A percentile compares a stretch with the other conserved stretches of the same genome.
Conservation (phyloP, 2,113 vertebrate species). For the Gadus macrocephalus region DNA sequence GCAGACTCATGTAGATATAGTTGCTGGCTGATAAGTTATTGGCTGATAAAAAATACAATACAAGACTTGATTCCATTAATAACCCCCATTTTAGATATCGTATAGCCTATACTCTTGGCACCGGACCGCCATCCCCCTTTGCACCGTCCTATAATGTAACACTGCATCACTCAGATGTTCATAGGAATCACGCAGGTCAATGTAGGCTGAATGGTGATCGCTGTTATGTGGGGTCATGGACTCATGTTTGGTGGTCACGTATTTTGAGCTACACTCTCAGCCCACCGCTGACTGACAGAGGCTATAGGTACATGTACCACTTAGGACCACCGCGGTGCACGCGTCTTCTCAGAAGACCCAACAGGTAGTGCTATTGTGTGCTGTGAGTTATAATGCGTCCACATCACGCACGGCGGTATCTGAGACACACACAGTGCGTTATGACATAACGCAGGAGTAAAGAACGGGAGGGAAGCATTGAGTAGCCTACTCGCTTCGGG, state of each 20-base stretch:
- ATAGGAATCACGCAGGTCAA: slow-evolving; percentile 70
- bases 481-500: too few relatives aligned
- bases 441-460: too few relatives aligned
- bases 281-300: slow-evolving; percentile 68
- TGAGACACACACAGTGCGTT: too few relatives aligned
- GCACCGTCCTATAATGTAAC: slow-evolving; percentile 69
- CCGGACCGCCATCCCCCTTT: neutral
- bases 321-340: slow-evolving; percentile 67
- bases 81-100: neutral
- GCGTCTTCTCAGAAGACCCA: slow-evolving; percentile 63
- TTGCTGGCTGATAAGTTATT: neutral
- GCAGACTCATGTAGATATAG: neutral
- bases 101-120: neutral
- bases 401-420: too few relatives aligned
- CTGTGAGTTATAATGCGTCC: too few relatives aligned
- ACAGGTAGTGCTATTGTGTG: slow-evolving; percentile 69
- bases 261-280: slow-evolving; percentile 55
- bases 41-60: neutral
- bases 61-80: neutral
- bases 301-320: slow-evolving; percentile 45
- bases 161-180: slow-evolving; percentile 68
- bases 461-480: too few relatives aligned
- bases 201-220: slow-evolving; percentile 66
- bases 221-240: slow-evolving; percentile 66
- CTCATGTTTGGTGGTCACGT: slow-evolving; percentile 57